Evolutionary conservation across 2,888 invertebrate species (phyloP), one percentile per base, ranked within the genome.

Genomic region (Sceliomorpha sp.): DNA sequence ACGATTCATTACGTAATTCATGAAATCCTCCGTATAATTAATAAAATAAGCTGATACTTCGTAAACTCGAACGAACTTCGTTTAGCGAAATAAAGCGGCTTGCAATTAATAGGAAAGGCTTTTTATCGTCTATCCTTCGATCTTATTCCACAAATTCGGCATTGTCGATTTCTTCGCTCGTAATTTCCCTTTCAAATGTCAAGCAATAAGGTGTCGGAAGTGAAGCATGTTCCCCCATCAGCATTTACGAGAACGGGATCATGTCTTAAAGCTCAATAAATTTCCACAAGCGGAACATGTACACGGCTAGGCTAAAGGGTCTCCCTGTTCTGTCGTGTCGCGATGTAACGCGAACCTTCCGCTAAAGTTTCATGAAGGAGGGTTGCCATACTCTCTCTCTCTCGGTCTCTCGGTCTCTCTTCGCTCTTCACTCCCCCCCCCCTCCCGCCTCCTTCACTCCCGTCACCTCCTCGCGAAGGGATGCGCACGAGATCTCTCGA

Each of bases 331-430:
- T 55, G 50, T 59, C 42, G 59, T 56, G 55, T 58, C 60, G 62
- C 60, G 56, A 58, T 70, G 73, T 75, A 75, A 76, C 69, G 74
- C 76, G 75, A 76, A 72, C 70, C 71, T 77, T 75, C 69, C 62
- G 72, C 74, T 72, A 76, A 77, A 66, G 69, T 72, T 71, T 70
- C 56, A 60, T 63, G 42, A 53, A 53, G 69, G 71, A 72, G 58
- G 75, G 67, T 70, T 69, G 70, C 34, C 51, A 51, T 62, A 32
- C 62, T 56, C 37, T 37, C 36, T 60, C 44, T 62, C 39, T 48
- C 29, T 60, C 53, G 29, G n/a, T n/a, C n/a, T n/a, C n/a, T n/a
- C n/a, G n/a, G n/a, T n/a, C n/a, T n/a, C n/a, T n/a, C n/a, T n/a
- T n/a, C n/a, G n/a, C n/a, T n/a, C n/a, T n/a, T n/a, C n/a, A n/a